Conservation (phyloP, 2,113 vertebrate species). For the Myiopsitta monachus region DNA sequence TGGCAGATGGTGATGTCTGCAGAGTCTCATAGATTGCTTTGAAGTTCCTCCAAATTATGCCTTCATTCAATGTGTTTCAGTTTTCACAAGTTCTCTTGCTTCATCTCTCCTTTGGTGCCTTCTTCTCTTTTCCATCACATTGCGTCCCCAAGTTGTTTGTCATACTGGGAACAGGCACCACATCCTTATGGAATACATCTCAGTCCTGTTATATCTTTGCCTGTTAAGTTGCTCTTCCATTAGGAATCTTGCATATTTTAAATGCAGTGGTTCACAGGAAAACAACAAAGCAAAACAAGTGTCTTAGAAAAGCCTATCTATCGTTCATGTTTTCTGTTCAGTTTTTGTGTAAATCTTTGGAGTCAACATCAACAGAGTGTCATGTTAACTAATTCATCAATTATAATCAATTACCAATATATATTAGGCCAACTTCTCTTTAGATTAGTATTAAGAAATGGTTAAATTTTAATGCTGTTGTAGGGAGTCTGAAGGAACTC, state of each 20-base stretch:
- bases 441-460: not conserved
- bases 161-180: not conserved
- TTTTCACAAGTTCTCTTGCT: not conserved
- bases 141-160: not conserved
- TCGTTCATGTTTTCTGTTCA: not conserved
- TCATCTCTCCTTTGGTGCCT: not conserved
- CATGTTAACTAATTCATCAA: not conserved
- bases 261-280: not conserved
- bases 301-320: not conserved
- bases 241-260: constrained; percentile 35
- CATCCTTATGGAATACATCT: not conserved
- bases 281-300: constrained; percentile 11
- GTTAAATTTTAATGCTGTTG: not conserved
- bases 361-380: not conserved
- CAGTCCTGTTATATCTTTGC: not conserved
- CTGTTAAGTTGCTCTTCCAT: not conserved
- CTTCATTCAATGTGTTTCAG: not conserved
- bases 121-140: not conserved
- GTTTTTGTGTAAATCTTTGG: not conserved
- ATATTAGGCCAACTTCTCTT: not conserved
- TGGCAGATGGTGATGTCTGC: constrained; percentile 35
- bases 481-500: not conserved
- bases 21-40: constrained; percentile 27
- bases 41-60: not conserved
- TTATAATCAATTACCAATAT: not conserved